phyloP scores from a whole-genome alignment of 2,113 vertebrate species.

The Acrocephalus arundinaceus region DNA sequence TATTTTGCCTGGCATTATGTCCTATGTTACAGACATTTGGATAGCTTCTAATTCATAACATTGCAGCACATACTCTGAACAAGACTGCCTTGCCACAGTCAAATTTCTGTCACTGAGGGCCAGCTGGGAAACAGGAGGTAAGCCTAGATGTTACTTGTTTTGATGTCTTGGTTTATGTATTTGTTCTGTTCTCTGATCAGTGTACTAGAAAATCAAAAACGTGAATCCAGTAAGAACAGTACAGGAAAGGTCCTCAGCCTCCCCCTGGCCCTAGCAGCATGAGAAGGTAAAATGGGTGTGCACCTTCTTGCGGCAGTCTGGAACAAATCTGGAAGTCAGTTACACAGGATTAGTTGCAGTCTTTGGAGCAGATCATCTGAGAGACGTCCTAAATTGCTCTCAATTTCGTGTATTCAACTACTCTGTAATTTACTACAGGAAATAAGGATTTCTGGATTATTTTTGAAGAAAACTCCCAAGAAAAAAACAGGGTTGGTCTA shows the following conservation, averaged over 20 bases:
- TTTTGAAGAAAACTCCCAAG: not conserved
- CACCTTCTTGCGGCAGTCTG: not conserved
- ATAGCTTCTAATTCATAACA: not conserved
- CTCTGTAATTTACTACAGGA: not conserved
- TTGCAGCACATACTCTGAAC: not conserved
- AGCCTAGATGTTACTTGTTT: not conserved
- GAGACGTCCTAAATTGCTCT: not conserved
- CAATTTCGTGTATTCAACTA: not conserved
- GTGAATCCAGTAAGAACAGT: not conserved
- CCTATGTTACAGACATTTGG: not conserved
- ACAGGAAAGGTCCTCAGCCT: not conserved
- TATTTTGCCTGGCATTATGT: not conserved
- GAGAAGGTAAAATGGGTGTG: not conserved
- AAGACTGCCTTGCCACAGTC: not conserved
- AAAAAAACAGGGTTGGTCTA: not conserved
- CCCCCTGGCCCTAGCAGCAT: not conserved
- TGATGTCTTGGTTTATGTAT: not conserved
- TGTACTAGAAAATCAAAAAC: not conserved
- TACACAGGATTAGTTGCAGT: not conserved
- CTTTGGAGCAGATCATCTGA: not conserved
- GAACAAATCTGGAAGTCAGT: not conserved
- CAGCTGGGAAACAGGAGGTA: not conserved
- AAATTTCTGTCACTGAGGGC: not conserved
- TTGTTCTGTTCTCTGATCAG: not conserved
- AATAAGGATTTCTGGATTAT: not conserved